Percentiles rank a stretch among this genome's conserved stretches.
These are phyloP conservation scores for Corella eumyota DNA, from an alignment of 23 tunicate genomes.

Conservation along the genomic window DNA sequence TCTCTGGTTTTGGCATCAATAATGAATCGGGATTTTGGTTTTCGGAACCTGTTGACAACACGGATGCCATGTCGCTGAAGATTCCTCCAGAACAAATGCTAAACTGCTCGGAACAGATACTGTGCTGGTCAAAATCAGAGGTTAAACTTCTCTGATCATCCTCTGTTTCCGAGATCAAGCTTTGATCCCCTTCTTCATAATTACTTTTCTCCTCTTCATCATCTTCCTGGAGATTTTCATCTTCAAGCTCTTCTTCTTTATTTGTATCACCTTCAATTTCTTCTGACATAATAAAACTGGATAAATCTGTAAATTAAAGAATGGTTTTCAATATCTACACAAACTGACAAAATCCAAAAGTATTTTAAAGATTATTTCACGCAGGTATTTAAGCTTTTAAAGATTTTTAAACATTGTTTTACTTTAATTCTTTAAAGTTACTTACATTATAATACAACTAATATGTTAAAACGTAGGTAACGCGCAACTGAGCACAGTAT, in stretches of 20 bases:
- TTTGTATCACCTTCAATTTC: no score
- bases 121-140: not conserved
- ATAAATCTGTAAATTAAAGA: no score
- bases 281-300: no score
- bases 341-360: conserved; percentile 1
- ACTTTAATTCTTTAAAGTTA: no score
- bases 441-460: no score
- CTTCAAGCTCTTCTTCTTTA: no score
- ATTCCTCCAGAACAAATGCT: conserved; percentile 86
- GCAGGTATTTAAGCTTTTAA: not conserved
- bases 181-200: no score
- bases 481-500: no score
- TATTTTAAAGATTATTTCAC: not conserved
- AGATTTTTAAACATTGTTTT: not conserved
- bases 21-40: not conserved
- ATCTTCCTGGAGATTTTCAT: no score
- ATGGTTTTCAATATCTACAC: not conserved
- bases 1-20: not conserved
- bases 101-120: conserved; percentile 29
- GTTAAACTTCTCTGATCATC: not conserved
- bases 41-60: not conserved
- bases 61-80: conserved; percentile 66
- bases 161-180: no score
- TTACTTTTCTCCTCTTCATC: no score
- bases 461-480: no score